Conservation (phyloP, 2,888 invertebrate genomes). For the Arctia plantaginis region DNA sequence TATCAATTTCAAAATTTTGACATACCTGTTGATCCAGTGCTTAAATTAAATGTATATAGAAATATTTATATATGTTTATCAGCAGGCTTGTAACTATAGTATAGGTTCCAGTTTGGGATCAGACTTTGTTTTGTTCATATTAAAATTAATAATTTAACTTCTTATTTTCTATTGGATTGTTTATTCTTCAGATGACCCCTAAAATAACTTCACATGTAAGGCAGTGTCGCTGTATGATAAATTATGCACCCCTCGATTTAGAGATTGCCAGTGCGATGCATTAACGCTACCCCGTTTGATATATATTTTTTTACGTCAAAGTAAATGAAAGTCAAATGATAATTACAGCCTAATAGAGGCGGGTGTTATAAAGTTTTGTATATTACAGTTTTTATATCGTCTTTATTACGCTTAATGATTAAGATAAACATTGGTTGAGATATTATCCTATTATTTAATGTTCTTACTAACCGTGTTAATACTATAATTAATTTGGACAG, state of each 20-base stretch:
- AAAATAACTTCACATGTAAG: slow-evolving; percentile 79
- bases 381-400: slow-evolving; percentile 16
- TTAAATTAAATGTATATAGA: no score
- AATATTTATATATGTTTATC: no score
- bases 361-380: slow-evolving; percentile 25
- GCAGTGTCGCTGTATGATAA: slow-evolving; percentile 74
- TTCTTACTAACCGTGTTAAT: not conserved
- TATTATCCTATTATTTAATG: not conserved
- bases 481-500: not conserved
- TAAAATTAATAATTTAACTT: no score
- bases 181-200: slow-evolving; percentile 32
- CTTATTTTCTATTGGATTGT: not conserved
- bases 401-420: slow-evolving; percentile 18
- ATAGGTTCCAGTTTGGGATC: no score
- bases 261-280: slow-evolving; percentile 79
- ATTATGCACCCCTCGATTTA: slow-evolving; percentile 84
- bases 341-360: slow-evolving; percentile 67
- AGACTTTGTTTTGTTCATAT: not conserved
- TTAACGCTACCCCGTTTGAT: slow-evolving; percentile 78
- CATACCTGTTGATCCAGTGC: no score
- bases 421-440: slow-evolving; percentile 17
- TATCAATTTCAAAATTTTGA: no score
- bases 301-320: slow-evolving; percentile 64
- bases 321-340: slow-evolving; percentile 77
- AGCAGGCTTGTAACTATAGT: no score